A percentile compares a stretch with the other conserved stretches of the same genome.
Conservation (phyloP, 2,797 vertebrate species). For the Crenuchus spilurus region DNA sequence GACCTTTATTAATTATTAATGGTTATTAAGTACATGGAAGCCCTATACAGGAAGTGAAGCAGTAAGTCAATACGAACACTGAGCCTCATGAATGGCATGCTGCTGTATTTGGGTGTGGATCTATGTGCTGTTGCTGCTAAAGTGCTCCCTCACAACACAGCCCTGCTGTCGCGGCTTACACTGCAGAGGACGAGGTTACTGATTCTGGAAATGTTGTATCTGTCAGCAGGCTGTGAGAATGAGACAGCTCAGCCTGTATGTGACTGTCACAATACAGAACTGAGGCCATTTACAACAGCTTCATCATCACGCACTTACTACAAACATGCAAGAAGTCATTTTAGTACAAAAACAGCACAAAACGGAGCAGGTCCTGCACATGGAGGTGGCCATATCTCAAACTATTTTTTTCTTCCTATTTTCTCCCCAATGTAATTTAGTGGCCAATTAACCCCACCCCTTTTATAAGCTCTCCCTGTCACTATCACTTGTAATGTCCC, state of each 20-base stretch:
- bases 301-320: too few relatives aligned
- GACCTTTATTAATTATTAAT: constrained; percentile 75
- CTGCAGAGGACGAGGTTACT: neutral
- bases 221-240: neutral
- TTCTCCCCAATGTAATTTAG: too few relatives aligned
- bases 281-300: neutral
- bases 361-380: too few relatives aligned
- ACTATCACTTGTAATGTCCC: too few relatives aligned
- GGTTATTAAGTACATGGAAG: constrained; percentile 58
- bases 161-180: too few relatives aligned
- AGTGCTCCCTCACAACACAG: constrained; percentile 10
- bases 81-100: constrained; percentile 38
- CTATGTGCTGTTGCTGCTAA: neutral
- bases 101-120: constrained; percentile 16
- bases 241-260: neutral
- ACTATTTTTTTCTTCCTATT: too few relatives aligned
- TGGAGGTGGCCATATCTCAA: too few relatives aligned
- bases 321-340: too few relatives aligned
- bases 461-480: too few relatives aligned
- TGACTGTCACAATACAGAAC: neutral
- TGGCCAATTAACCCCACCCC: too few relatives aligned
- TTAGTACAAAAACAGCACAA: too few relatives aligned
- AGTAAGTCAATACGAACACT: constrained; percentile 71
- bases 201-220: constrained; percentile 1
- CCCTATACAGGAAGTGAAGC: constrained; percentile 70